Evolutionary conservation across 2,797 vertebrate species (phyloP).

Genomic region (Chloroceryle amazona): DNA sequence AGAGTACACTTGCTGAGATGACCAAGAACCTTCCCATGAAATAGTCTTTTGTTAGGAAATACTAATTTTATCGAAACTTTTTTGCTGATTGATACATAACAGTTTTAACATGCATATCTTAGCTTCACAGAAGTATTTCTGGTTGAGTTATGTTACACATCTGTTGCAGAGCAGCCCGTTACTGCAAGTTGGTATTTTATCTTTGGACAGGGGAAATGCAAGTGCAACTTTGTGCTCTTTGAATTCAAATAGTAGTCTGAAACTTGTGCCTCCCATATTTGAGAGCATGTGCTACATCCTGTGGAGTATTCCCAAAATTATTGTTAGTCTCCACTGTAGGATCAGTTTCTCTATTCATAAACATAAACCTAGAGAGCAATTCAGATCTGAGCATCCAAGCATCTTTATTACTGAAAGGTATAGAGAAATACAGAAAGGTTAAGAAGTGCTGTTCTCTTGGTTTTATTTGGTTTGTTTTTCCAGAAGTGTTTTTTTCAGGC

Average conservation of each 20-base stretch:
- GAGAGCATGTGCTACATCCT: not conserved
- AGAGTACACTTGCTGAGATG: not conserved
- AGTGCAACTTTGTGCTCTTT: not conserved
- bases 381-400: not conserved
- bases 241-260: not conserved
- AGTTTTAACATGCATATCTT: not conserved
- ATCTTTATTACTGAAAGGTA: not conserved
- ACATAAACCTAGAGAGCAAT: not conserved
- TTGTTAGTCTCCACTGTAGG: not conserved
- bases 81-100: not conserved
- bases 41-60: not conserved
- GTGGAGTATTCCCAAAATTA: not conserved
- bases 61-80: not conserved
- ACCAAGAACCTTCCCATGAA: not conserved
- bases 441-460: not conserved
- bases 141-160: fast-evolving
- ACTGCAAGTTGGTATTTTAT: not conserved
- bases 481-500: not conserved
- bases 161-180: not conserved
- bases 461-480: not conserved
- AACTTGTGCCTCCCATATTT: not conserved
- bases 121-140: not conserved
- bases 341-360: not conserved
- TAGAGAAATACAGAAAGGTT: not conserved
- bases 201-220: not conserved